Percentiles rank a stretch among this genome's conserved stretches.
phyloP scores from a whole-genome alignment of 2,113 vertebrate species.

The Anas platyrhynchos region DNA sequence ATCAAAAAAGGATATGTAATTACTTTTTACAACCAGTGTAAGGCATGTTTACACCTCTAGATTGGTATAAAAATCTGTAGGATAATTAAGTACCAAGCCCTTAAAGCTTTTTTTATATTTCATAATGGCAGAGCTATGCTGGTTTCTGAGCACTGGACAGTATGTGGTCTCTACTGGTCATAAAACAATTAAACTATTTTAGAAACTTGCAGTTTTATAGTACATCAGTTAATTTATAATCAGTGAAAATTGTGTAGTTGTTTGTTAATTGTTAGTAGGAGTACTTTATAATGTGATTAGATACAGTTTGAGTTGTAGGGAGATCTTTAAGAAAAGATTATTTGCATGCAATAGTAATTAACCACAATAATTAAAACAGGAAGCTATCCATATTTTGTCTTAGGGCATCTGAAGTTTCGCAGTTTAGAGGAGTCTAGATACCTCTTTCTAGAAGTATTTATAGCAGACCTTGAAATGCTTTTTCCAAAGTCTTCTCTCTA shows the following conservation, averaged over 20 bases:
- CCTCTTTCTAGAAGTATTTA: background rate
- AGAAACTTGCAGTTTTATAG: slow-evolving; percentile 7
- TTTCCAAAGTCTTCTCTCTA: slow-evolving; percentile 31
- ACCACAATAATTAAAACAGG: background rate
- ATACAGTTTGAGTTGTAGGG: background rate
- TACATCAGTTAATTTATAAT: slow-evolving; percentile 7
- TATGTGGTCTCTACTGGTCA: background rate
- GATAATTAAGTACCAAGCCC: slow-evolving; percentile 30
- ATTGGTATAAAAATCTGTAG: slow-evolving; percentile 47
- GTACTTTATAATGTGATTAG: background rate
- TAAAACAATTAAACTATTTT: slow-evolving; percentile 44
- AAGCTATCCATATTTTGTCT: background rate
- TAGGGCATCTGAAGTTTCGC: background rate
- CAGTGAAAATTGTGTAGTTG: background rate
- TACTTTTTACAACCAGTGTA: slow-evolving; percentile 58
- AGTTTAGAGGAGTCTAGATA: background rate
- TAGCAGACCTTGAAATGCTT: slow-evolving; percentile 1
- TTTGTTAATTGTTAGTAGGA: slow-evolving; percentile 52
- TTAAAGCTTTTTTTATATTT: slow-evolving; percentile 37
- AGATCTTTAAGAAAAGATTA: background rate
- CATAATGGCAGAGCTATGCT: slow-evolving; percentile 34
- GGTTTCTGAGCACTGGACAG: slow-evolving; percentile 35
- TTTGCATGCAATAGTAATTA: slow-evolving; percentile 16
- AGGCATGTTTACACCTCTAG: slow-evolving; percentile 54
- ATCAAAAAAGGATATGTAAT: slow-evolving; percentile 63